Percentiles rank a stretch among this genome's conserved stretches.
These are phyloP conservation scores for Empis livida DNA, from an alignment of 2,888 invertebrate species.

Conservation along the genomic window DNA sequence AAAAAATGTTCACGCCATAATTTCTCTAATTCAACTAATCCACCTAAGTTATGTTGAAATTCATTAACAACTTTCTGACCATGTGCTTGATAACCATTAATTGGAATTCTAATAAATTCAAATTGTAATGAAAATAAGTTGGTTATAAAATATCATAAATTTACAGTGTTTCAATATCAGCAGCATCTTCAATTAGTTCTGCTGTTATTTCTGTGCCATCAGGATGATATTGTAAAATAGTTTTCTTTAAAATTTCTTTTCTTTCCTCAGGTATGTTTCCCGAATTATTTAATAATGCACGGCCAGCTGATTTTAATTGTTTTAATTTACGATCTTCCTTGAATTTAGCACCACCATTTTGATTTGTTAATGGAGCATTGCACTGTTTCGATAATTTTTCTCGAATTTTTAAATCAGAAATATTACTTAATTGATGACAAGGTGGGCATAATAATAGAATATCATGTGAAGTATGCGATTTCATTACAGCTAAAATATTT, in stretches of 20 bases:
- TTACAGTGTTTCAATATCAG: conserved; percentile 38
- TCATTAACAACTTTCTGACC: conserved; percentile 47
- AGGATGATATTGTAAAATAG: conserved; percentile 41
- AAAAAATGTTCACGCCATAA: conserved; percentile 68
- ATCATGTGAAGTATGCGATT: conserved; percentile 71
- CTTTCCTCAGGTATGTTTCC: conserved; percentile 42
- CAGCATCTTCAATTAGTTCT: conserved; percentile 40
- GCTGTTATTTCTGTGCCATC: conserved; percentile 34
- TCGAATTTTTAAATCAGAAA: conserved; percentile 47
- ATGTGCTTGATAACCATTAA: conserved; percentile 41
- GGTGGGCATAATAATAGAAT: conserved; percentile 55
- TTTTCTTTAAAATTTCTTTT: conserved; percentile 36
- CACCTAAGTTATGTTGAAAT: conserved; percentile 39
- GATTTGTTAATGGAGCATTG: conserved; percentile 46
- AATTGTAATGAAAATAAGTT: too few relatives aligned
- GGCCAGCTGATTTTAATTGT: conserved; percentile 45
- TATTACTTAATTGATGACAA: conserved; percentile 60
- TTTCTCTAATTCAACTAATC: conserved; percentile 54
- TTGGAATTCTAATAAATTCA: conserved; percentile 11
- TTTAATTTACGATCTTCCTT: conserved; percentile 35
- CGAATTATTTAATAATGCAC: conserved; percentile 39
- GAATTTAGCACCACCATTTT: conserved; percentile 22
- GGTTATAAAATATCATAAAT: conserved; percentile 16
- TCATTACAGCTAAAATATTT: conserved; percentile 46
- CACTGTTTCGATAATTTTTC: conserved; percentile 45